Evolutionary conservation across 2,797 vertebrate species (phyloP), one percentile per base, ranked within the genome.

Genomic region (Cynopterus sphinx): DNA sequence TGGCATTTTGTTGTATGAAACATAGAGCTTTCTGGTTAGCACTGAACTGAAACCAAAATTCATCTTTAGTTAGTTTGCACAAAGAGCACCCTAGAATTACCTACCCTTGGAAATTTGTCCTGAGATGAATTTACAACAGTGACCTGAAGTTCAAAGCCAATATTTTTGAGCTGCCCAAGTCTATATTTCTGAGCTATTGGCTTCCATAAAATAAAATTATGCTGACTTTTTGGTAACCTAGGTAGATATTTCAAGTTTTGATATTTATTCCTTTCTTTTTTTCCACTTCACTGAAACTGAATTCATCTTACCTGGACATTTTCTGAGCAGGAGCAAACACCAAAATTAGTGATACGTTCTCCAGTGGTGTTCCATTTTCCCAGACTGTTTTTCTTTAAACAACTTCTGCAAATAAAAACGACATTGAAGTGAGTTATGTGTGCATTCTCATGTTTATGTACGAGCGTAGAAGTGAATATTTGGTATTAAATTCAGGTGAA

Each of bases 271-370:
- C 55, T 71, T 55, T 85, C 11, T 6, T 68, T 70, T 70, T 22
- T 2, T 59, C 74, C 73, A 26, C 41, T 77, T 95, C 85, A 49
- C 3, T 28, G 91, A 92, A 43, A 84, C 63, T 6, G 90, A 91
- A 83, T 96, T 96, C 78, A 65, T 74, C 77, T 98, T 98, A 99
- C 98, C 98, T 99, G 98, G 93, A 96, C 91, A 90, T 98, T 98
- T 96, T 98, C 95, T 83, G 98, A 98, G 97, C 99, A 99, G 96
- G 98, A 98, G 96, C 99, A 99, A 83, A 95, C 95, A 86, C 98
- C 98, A 97, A 98, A 99, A 65, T 97, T 82, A 36, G 95, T 88
- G 51, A 96, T 88, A 81, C 96, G 97, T 97, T 98, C 97, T 93
- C 98, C 98, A 96, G 78, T 98, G 81, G 96, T 96, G 55, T 97